phyloP scores from a whole-genome alignment of 2,888 invertebrate species.

The Ornithoptera alexandrae region DNA sequence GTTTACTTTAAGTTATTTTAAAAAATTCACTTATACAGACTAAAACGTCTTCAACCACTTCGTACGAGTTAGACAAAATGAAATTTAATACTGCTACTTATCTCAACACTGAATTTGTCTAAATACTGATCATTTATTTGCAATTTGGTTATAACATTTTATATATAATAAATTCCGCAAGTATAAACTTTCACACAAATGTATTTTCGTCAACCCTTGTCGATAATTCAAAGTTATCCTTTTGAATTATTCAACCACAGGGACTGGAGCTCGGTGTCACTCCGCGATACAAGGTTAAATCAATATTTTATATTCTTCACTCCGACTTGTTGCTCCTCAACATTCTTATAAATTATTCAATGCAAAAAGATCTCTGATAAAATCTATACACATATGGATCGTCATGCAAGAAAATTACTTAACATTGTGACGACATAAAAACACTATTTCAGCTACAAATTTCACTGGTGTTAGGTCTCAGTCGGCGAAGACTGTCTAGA shows the following conservation, averaged over 20 bases:
- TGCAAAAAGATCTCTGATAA: background rate
- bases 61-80: too few relatives aligned
- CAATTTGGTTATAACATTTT: background rate
- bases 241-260: conserved; percentile 20
- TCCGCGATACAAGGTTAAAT: conserved; percentile 23
- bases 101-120: background rate
- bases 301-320: conserved; percentile 25
- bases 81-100: too few relatives aligned
- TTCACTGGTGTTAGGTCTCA: too few relatives aligned
- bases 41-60: too few relatives aligned
- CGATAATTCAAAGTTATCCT: conserved; percentile 22
- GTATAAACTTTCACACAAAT: conserved; percentile 3
- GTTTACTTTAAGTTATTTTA: too few relatives aligned
- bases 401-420: background rate
- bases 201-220: conserved; percentile 24
- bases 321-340: conserved; percentile 23
- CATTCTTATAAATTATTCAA: conserved; percentile 24
- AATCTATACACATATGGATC: background rate
- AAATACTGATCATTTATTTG: background rate
- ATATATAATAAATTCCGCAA: background rate
- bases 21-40: too few relatives aligned
- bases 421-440: background rate
- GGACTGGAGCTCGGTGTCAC: conserved; percentile 15
- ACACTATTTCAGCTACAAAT: background rate
- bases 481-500: too few relatives aligned